Base-by-base conservation (phyloP, 2,888 invertebrate species). In the Rhagophthalmus giganteus region DNA sequence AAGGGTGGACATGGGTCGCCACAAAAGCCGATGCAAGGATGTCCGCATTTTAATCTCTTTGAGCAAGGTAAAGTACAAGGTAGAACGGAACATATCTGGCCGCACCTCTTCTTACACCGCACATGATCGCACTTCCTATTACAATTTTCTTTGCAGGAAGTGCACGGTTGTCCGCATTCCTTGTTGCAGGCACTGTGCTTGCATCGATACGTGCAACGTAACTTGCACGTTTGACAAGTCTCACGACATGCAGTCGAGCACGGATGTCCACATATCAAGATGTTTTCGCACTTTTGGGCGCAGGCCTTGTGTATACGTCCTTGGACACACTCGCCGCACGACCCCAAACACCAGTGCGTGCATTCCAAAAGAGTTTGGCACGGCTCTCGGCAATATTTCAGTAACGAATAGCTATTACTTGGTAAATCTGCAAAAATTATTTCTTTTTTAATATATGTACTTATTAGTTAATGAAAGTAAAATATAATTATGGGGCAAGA, bases 11-110 rank as follows among this genome's bases (percentile, higher is more conserved):
- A 87, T 7, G 76, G 77, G 69, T 88, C 87, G n/a, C 85, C 86
- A 73, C 88, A 88, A 39, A 85, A 78, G 7, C 87, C 86, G 65
- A 83, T 77, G 72, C 87, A 85, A n/a, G 66, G 65, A 72, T 87
- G 86, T 0, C 75, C 74, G 73, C 87, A 88, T 25, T 55, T 9
- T 4, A 77, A 71, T 12, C 11, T 44, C 46, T 59, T 63, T n/a
- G 38, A 7, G 64, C 82, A 82, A 5, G 74, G 70, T 65, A 69
- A 62, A 9, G 51, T 55, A 67, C 82, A 82, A 7, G 80, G 75
- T 27, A 64, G 55, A 2, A 75, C 72, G 40, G 64, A 41, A 68
- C 83, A 83, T 52, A 67, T 60, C 57, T 77, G 71, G 28, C 74
- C 72, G 67, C 83, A 84, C 1, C 57, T 66, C 11, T 70, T 75